Evolutionary conservation across 2,888 invertebrate genomes (phyloP), one percentile per base, ranked within the genome.

Genomic region (Cheilosia urbana): DNA sequence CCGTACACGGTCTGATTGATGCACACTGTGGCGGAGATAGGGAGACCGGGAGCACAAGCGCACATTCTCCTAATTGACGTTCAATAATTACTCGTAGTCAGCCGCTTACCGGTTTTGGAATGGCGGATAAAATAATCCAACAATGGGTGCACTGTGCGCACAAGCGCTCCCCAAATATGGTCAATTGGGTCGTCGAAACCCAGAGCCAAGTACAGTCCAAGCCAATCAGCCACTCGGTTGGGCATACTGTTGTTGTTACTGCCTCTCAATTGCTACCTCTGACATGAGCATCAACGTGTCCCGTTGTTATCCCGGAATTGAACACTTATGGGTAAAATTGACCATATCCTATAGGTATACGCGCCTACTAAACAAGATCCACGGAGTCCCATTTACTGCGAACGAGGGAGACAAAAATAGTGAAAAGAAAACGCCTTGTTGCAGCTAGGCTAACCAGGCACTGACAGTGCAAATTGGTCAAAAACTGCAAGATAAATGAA

Each of bases 41-140:
- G 27, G 27, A 11, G 45, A 19, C 45, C 7, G 45, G 2, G 47
- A 4, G 9, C 17, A 19, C 47, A 47, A 45, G n/a, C n/a, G 17
- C 45, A 84, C 69, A 75, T 75, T 84, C 76, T 84, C 81, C 77
- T 81, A 81, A 85, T 81, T 85, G 85, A 85, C 81, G 76, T 85
- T 53, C 81, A 57, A 81, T 85, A 85, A 85, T 85, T 85, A 85
- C 60, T 58, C 37, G 37, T 49, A 21, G 73, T 73, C 62, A 72
- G 65, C 40, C 42, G 45, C 34, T 51, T 51, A 55, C 55, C 27
- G 49, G 19, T 51, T 21, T 63, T 27, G 68, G 69, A 58, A 79
- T 53, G 27, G 51, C 40, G 62, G 62, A 72, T 72, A 60, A 77
- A 45, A 76, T 76, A 65, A 77, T 75, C 72, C 77, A 76, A 81